Conservation (phyloP, 1,140 invertebrate genomes). For the Lepidurus packardi region DNA sequence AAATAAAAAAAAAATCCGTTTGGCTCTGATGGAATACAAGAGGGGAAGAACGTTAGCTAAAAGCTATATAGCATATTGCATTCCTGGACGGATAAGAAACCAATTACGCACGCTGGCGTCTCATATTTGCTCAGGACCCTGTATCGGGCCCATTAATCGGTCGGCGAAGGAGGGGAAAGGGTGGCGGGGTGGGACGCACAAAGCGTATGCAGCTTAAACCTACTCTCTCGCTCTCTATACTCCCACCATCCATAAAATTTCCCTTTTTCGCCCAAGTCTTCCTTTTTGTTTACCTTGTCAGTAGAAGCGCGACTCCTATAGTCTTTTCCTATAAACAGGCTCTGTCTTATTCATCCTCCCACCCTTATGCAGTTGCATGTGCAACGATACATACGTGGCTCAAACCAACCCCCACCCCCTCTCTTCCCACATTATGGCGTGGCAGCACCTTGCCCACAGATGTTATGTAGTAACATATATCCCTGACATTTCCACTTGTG, state of each 20-base stretch:
- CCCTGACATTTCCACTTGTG: no score
- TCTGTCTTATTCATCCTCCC: no score
- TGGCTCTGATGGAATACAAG: no score
- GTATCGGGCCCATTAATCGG: conserved; percentile 17
- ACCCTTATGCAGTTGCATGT: no score
- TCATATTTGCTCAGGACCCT: conserved; percentile 12
- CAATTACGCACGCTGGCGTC: conserved; percentile 11
- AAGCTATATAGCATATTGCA: neutral
- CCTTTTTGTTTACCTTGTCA: conserved; percentile 7
- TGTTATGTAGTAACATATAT: no score
- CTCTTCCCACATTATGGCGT: no score
- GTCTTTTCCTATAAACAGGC: no score
- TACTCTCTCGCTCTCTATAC: neutral
- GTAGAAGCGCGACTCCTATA: neutral
- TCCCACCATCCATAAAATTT: neutral
- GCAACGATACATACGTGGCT: no score
- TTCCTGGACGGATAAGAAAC: conserved; percentile 18
- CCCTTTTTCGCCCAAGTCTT: neutral
- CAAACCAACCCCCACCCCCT: no score
- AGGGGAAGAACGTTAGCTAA: neutral
- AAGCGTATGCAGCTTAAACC: neutral
- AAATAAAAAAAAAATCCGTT: no score
- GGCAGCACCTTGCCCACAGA: no score
- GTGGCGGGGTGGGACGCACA: neutral
- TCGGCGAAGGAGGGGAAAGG: neutral